Evolutionary conservation across 2,113 vertebrate species (phyloP).

Genomic region (Corvus cornix): DNA sequence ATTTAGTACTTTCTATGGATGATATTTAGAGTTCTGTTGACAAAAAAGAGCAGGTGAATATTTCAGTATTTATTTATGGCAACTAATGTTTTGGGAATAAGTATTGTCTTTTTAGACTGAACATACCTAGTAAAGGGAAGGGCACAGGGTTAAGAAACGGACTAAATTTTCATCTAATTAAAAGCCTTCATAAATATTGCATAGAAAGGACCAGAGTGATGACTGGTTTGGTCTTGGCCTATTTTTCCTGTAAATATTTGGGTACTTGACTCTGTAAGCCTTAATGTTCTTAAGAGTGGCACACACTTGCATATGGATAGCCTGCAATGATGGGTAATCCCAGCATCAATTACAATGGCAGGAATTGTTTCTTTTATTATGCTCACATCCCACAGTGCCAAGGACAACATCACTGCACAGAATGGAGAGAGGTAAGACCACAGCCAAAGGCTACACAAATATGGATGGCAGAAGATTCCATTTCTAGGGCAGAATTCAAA

Average conservation of each 20-base stretch:
- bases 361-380: neutral
- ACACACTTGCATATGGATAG: neutral
- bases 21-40: neutral
- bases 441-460: neutral
- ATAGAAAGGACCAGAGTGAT: neutral
- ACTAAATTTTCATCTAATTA: neutral
- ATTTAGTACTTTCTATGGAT: neutral
- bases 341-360: neutral
- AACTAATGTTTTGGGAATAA: neutral
- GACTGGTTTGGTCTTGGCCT: neutral
- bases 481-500: neutral
- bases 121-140: neutral
- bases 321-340: neutral
- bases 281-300: neutral
- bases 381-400: neutral
- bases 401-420: neutral
- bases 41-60: neutral
- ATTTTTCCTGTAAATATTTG: neutral
- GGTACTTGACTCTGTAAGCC: neutral
- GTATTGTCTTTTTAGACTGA: neutral
- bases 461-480: neutral
- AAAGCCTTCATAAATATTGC: neutral
- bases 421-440: neutral
- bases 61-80: neutral
- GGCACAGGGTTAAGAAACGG: neutral